Evolutionary conservation across 1,140 invertebrate genomes (phyloP), one percentile per base, ranked within the genome.

Genomic region (Aphelinus certus): DNA sequence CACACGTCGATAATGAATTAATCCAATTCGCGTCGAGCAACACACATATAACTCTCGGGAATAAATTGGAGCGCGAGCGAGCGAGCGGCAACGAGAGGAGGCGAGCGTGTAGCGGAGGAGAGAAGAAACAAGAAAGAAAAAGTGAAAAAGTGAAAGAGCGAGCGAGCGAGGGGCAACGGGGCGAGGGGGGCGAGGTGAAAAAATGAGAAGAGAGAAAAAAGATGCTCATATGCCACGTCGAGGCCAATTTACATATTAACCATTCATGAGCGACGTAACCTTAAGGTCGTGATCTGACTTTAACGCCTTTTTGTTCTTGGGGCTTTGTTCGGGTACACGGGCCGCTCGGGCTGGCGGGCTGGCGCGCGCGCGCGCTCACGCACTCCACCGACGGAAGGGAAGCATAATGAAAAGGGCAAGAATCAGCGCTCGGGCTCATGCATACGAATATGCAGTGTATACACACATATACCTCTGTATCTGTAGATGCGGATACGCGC

Each of bases 281-380:
- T 79, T 78, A 75, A 81, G 81, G 80, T 84, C 78, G 79, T 80
- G 78, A 81, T 83, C 80, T 82, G 83, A 85, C 84, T 86, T 26
- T 86, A 85, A 86, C 84, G 84, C 83, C 84, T 85, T 87, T 87
- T 84, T 81, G 83, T 75, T 75, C 79, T 77, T 76, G 79, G 73
- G 74, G 75, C 80, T 78, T 81, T 80, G 78, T 78, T 75, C 63
- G 69, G 45, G 60, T 58, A 26, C 58, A 49, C 46, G 45, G 1
- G 69, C 42, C 48, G 26, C 26, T 26, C 26, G 26, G 26, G 26
- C 26, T 26, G 26, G 26, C 26, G 26, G 26, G 26, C 26, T 26
- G 26, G 26, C 26, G 26, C 26, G 26, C 26, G 26, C 26, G 26
- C 26, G 26, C 26, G 26, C 26, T 26, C 26, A 26, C 26, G 26